phyloP scores from a whole-genome alignment of 2,113 vertebrate species.

The human (Homo sapiens) region DNA sequence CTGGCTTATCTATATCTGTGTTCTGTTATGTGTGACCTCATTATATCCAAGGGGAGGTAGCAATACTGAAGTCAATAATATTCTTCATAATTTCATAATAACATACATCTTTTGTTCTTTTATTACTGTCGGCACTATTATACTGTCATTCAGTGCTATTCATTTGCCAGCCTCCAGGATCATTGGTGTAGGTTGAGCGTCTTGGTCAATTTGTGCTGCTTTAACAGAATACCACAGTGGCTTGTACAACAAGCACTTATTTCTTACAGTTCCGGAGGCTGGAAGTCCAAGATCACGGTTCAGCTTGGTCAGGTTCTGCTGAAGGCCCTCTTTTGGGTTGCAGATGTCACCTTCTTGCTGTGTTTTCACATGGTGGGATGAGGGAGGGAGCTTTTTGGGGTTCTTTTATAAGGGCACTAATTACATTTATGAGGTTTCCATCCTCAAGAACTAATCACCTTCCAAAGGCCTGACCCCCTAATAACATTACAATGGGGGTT shows the following conservation, averaged over 20 bases:
- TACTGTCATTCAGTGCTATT: too few relatives aligned
- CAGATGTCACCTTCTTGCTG: not conserved
- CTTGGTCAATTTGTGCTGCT: not conserved
- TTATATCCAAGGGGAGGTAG: not conserved
- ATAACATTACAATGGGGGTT: not conserved
- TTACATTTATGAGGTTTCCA: not conserved
- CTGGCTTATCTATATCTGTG: not conserved
- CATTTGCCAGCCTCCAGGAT: not conserved
- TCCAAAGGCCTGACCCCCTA: not conserved
- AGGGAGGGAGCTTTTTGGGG: not conserved
- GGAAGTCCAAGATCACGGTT: not conserved
- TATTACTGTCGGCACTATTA: not conserved
- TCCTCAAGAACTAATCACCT: not conserved
- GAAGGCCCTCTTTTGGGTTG: not conserved
- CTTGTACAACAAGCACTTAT: not conserved
- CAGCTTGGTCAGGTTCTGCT: not conserved
- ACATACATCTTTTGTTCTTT: not conserved
- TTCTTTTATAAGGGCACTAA: not conserved
- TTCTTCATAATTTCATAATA: not conserved
- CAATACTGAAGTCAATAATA: not conserved
- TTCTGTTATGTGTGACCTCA: slow-evolving; percentile 15
- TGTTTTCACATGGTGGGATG: not conserved
- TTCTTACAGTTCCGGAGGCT: not conserved
- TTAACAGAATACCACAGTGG: not conserved
- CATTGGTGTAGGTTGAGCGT: not conserved